Conservation (phyloP, 2,888 invertebrate species). For the Cerceris rybyensis region DNA sequence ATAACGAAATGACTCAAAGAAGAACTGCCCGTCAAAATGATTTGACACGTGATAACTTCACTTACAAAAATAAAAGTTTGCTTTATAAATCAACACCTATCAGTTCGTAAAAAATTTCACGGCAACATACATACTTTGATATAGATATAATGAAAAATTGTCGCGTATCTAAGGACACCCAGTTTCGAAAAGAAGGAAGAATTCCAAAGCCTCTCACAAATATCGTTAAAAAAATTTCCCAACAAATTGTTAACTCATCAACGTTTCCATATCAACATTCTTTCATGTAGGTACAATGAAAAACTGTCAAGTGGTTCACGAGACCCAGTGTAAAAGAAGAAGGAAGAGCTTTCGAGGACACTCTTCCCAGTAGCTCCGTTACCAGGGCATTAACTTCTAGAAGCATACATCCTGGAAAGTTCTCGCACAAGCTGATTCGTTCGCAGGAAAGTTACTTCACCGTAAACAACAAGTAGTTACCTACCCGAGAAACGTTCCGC, state of each 20-base stretch:
- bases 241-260: not conserved
- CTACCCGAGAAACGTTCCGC: conserved; percentile 67
- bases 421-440: conserved; percentile 73
- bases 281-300: not conserved
- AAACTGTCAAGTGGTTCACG: not conserved
- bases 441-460: conserved; percentile 73
- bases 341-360: conserved; percentile 41
- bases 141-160: no score
- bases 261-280: not conserved
- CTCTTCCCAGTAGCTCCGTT: conserved; percentile 52
- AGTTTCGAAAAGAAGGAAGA: no score
- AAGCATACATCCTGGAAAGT: conserved; percentile 74
- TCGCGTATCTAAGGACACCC: no score
- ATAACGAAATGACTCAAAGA: no score
- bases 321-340: conserved; percentile 44
- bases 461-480: conserved; percentile 77
- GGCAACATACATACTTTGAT: no score
- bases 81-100: no score
- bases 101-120: no score
- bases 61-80: no score
- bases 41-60: no score
- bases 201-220: no score
- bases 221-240: no score
- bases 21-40: no score
- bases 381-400: conserved; percentile 73